Evolutionary conservation across 2,888 invertebrate genomes (phyloP).

Genomic region (Macrophya annulata): DNA sequence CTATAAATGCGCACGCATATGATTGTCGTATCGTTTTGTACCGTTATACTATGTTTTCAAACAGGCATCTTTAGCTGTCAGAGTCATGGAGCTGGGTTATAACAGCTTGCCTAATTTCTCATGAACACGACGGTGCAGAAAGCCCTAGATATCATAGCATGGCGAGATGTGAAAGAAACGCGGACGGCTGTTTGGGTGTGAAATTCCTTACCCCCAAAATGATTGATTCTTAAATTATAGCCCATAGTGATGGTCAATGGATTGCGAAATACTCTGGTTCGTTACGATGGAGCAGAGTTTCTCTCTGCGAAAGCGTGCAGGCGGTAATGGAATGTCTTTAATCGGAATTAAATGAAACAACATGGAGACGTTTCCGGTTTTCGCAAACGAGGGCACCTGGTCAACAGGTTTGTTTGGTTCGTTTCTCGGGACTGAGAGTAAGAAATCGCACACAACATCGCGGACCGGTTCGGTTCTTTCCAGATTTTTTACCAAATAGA

Average conservation of each 20-base stretch:
- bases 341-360: constrained; percentile 57
- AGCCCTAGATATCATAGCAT: not conserved
- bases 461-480: constrained; percentile 68
- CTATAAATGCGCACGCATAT: constrained; percentile 13
- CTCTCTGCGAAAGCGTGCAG: constrained; percentile 49
- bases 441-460: constrained; percentile 66
- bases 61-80: not conserved
- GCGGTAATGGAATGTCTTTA: constrained; percentile 55
- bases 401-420: constrained; percentile 76
- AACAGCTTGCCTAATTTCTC: constrained; percentile 4
- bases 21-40: constrained; percentile 20
- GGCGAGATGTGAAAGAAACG: not conserved
- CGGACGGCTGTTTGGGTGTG: not conserved
- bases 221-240: not conserved
- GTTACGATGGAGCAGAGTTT: constrained; percentile 30
- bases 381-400: constrained; percentile 78
- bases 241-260: not conserved
- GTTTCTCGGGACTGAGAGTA: constrained; percentile 74
- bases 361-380: constrained; percentile 74
- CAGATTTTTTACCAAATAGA: constrained; percentile 33
- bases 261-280: constrained; percentile 1
- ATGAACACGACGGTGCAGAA: not conserved
- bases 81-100: not conserved
- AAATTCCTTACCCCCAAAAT: not conserved
- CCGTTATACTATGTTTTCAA: constrained; percentile 44